Base-by-base conservation (phyloP, 2,888 invertebrate species). In the Geotrupes spiniger region DNA sequence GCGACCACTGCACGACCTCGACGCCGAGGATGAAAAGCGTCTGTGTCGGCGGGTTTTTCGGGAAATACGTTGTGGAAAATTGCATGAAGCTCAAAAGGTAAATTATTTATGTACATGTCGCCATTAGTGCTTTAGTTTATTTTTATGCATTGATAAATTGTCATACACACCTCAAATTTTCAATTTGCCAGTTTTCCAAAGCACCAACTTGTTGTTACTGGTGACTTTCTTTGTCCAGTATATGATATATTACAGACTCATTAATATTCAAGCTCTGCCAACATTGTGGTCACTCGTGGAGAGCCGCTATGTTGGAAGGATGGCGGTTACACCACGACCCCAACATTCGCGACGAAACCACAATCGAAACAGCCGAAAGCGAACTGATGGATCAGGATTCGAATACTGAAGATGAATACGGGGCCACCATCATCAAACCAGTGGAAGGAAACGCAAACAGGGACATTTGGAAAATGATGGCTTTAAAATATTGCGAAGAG, bases 251-350 rank as follows among this genome's bases (percentile, higher is more conserved):
- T n/a, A n/a, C n/a, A n/a, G n/a, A n/a, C n/a, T n/a, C n/a, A n/a
- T n/a, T 21, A 21, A 4, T 39, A 42, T 59, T 60, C n/a, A 47
- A 70, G 51, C 71, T 93, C 26, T 92, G 93, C 63, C 80, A 85
- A 33, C 86, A 85, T 64, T 89, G 88, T 62, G 96, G 96, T 0
- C 94, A 96, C 70, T 83, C 89, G 1, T 95, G 95, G 95, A 77
- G 92, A 40, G 93, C 93, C 1, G 92, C 92, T 2, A 83, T 90
- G 14, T 74, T 96, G 28, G 89, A 94, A 70, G 96, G 96, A 2
- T 95, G 95, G 93, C 79, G 85, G 46, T 76, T 93, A 17, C 82
- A 86, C 62, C 89, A 95, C 66, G 93, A 96, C 75, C 85, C 91
- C 4, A 91, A 92, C 63, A 84, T 83, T 61, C 78, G 80, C 40